Evolutionary conservation across 1,140 invertebrate genomes (phyloP).

Genomic region (Armadillidium nasatum): DNA sequence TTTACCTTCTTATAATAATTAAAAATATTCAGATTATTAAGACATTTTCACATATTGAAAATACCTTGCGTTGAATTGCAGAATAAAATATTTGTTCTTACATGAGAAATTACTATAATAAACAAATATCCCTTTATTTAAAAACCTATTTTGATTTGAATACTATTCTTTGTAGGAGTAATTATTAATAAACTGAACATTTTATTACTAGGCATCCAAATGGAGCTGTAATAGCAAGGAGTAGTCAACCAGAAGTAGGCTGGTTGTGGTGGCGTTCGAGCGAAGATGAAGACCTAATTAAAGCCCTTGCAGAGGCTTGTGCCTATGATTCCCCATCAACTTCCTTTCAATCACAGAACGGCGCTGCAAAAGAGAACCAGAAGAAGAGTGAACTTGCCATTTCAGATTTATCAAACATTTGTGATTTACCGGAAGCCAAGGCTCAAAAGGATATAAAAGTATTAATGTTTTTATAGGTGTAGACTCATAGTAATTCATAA

Average conservation of each 20-base stretch:
- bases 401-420: constrained; percentile 39
- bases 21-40: too few relatives aligned
- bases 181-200: neutral
- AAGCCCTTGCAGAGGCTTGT: constrained; percentile 77
- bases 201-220: constrained; percentile 60
- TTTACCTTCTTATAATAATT: too few relatives aligned
- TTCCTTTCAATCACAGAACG: neutral
- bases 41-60: too few relatives aligned
- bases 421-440: constrained; percentile 43
- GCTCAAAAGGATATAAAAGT: constrained; percentile 43
- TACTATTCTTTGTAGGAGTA: neutral
- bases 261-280: constrained; percentile 85
- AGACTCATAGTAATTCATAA: neutral
- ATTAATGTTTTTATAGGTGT: neutral
- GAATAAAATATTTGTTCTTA: neutral
- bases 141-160: neutral
- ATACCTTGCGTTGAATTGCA: too few relatives aligned
- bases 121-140: neutral
- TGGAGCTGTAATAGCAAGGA: constrained; percentile 86
- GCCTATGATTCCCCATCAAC: constrained; percentile 57
- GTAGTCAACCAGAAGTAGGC: constrained; percentile 87
- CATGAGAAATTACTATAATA: neutral
- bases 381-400: constrained; percentile 30
- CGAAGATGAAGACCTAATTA: constrained; percentile 81
- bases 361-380: neutral